Percentiles rank a stretch among this genome's conserved stretches.
Conservation (phyloP, 1,140 invertebrate genomes). For the Wasmannia auropunctata region DNA sequence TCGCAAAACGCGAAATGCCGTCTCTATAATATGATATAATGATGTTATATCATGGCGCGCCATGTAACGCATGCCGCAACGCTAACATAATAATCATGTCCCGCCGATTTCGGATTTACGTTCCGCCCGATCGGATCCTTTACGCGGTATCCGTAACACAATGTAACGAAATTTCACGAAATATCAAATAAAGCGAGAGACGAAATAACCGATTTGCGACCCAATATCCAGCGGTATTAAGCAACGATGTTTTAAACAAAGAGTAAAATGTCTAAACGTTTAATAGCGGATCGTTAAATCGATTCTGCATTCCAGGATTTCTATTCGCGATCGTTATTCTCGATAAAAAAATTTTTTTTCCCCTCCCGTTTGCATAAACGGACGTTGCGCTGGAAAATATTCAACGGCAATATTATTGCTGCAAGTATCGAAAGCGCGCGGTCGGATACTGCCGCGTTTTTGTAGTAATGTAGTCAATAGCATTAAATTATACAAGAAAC, state of each 20-base stretch:
- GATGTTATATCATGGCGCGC: constrained; percentile 40
- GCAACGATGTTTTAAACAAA: neutral
- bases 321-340: neutral
- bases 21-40: constrained; percentile 42
- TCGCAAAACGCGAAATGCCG: constrained; percentile 35
- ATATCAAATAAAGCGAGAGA: constrained; percentile 24
- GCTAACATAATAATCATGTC: constrained; percentile 51
- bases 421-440: neutral
- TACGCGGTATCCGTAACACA: constrained; percentile 21
- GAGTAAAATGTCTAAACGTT: neutral
- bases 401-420: neutral
- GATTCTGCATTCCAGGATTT: neutral
- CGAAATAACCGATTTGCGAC: neutral
- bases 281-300: neutral
- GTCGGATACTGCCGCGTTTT: neutral
- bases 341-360: constrained; percentile 23
- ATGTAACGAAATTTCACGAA: constrained; percentile 37
- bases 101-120: constrained; percentile 43
- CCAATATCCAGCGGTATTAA: neutral
- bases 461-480: neutral
- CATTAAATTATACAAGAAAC: constrained; percentile 2
- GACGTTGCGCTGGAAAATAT: neutral
- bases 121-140: constrained; percentile 26
- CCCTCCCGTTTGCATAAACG: no score
- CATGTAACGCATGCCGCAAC: constrained; percentile 31